Percentiles rank a stretch among this genome's conserved stretches.
These are phyloP conservation scores for Sminthurides bifidus DNA, from an alignment of 1,140 invertebrate genomes.

Conservation along the genomic window DNA sequence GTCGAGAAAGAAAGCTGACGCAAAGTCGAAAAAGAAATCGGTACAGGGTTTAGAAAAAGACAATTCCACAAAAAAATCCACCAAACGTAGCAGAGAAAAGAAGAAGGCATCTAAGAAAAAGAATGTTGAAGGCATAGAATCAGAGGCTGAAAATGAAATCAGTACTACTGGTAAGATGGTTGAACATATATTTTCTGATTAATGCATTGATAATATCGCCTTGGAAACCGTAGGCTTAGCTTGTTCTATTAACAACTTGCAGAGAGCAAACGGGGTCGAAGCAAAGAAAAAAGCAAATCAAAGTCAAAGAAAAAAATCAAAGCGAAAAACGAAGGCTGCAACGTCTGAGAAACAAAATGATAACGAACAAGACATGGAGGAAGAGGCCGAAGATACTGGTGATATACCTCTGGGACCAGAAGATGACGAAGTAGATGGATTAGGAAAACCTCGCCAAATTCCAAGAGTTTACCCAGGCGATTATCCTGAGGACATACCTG, in stretches of 20 bases:
- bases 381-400: not conserved
- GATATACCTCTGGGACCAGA: too few relatives aligned
- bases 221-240: too few relatives aligned
- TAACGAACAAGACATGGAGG: not conserved
- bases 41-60: too few relatives aligned
- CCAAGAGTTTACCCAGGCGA: not conserved
- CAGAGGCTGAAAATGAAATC: too few relatives aligned
- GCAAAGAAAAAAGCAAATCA: not conserved
- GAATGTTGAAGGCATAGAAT: too few relatives aligned
- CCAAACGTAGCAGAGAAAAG: not conserved
- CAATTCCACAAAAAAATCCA: too few relatives aligned
- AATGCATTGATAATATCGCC: too few relatives aligned
- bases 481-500: slow-evolving; percentile 5
- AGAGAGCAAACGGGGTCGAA: too few relatives aligned
- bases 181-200: too few relatives aligned
- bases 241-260: too few relatives aligned
- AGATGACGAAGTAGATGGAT: not conserved
- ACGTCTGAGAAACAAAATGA: not conserved
- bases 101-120: too few relatives aligned
- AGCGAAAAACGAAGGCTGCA: not conserved
- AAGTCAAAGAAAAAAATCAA: not conserved
- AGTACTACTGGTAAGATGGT: too few relatives aligned
- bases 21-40: not conserved
- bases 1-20: not conserved
- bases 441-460: not conserved